A percentile compares a stretch with the other conserved stretches of the same genome.
Evolutionary conservation across 2,888 invertebrate genomes (phyloP).

Genomic region (Epinotia demarniana): DNA sequence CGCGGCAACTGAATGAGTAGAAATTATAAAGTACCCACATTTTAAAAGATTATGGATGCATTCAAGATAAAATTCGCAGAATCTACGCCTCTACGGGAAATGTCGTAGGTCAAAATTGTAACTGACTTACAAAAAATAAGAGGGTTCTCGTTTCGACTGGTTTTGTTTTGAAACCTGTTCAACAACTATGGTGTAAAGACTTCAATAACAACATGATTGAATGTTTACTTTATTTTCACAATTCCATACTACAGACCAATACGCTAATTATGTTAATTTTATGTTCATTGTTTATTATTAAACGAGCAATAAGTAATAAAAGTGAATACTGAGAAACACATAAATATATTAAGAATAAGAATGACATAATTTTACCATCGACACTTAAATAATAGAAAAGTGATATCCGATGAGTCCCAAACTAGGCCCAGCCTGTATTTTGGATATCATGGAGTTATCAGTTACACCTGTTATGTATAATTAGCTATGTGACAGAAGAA

Average conservation of each 20-base stretch:
- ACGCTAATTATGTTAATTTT: not conserved
- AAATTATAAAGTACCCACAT: conserved; percentile 25
- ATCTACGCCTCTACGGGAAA: not conserved
- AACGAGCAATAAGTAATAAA: not conserved
- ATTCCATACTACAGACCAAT: too few relatives aligned
- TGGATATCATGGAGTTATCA: too few relatives aligned
- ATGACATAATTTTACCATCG: too few relatives aligned
- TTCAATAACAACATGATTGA: too few relatives aligned
- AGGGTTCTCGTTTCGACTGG: not conserved
- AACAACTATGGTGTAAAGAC: not conserved
- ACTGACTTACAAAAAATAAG: not conserved
- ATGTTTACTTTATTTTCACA: too few relatives aligned
- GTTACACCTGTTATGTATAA: too few relatives aligned
- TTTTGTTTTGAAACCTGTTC: not conserved
- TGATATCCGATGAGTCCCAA: too few relatives aligned
- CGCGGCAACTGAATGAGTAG: not conserved
- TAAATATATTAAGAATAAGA: too few relatives aligned
- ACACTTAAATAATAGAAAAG: too few relatives aligned
- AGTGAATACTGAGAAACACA: too few relatives aligned
- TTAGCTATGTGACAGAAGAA: too few relatives aligned
- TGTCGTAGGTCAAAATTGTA: not conserved
- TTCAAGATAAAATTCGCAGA: conserved; percentile 3
- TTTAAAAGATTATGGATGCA: conserved; percentile 8
- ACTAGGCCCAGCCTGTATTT: too few relatives aligned
- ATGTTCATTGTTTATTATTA: not conserved